phyloP scores from a whole-genome alignment of 1,140 invertebrate species.

The Solenopsis fugax region DNA sequence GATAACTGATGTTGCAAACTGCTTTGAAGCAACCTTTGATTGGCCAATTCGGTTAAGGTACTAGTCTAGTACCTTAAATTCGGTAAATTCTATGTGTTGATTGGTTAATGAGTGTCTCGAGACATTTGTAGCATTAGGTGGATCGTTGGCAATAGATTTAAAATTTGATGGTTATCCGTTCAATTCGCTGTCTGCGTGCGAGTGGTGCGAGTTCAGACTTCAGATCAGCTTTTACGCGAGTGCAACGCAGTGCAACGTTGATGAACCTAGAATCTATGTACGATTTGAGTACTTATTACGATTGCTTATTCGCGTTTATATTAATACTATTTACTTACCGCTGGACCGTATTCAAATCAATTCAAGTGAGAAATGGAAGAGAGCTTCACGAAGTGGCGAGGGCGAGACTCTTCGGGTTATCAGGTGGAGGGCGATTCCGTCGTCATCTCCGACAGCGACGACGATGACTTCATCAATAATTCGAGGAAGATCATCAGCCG shows the following conservation, averaged over 20 bases:
- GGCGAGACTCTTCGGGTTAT: slow-evolving; percentile 13
- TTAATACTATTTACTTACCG: background rate
- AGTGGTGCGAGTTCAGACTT: background rate
- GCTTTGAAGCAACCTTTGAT: no score
- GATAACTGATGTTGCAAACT: no score
- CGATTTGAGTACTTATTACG: no score
- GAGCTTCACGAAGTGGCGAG: slow-evolving; percentile 21
- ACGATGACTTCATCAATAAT: slow-evolving; percentile 14
- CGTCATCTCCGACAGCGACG: slow-evolving; percentile 64
- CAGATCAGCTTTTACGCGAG: no score
- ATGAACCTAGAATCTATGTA: no score
- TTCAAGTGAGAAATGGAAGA: slow-evolving; percentile 22
- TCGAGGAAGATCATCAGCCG: background rate
- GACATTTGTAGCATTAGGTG: no score
- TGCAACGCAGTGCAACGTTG: no score
- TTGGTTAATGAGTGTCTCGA: no score
- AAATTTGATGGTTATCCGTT: background rate
- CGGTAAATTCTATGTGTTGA: no score
- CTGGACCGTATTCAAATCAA: background rate
- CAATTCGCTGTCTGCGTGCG: background rate
- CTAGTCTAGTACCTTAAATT: no score
- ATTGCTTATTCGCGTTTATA: background rate
- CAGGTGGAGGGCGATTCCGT: background rate
- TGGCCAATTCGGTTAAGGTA: no score
- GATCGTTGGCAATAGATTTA: background rate